These are phyloP conservation scores for Champsocephalus gunnari DNA, from an alignment of 2,797 vertebrate species.

Conservation along the genomic window DNA sequence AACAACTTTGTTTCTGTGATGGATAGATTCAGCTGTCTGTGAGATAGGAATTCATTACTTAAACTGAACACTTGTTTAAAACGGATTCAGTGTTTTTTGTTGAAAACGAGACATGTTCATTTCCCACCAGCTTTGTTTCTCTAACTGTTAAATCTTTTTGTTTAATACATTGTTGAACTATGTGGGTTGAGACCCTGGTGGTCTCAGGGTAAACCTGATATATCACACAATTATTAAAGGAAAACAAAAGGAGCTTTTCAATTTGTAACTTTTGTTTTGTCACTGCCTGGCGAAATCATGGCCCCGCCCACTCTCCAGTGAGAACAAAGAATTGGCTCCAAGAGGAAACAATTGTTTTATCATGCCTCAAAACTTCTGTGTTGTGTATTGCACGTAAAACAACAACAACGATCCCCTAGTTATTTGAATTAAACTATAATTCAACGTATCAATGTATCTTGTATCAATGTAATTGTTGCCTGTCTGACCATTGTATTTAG, in stretches of 20 bases:
- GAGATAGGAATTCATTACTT: slow-evolving; percentile 24
- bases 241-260: not conserved
- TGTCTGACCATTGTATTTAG: too few relatives aligned
- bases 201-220: not conserved
- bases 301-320: too few relatives aligned
- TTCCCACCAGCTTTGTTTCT: slow-evolving; percentile 1
- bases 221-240: not conserved
- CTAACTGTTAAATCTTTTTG: not conserved
- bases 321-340: too few relatives aligned
- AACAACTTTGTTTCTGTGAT: slow-evolving; percentile 42
- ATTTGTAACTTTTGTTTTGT: too few relatives aligned
- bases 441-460: too few relatives aligned
- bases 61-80: slow-evolving; percentile 18
- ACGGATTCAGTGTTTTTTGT: slow-evolving; percentile 9
- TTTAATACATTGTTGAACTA: not conserved
- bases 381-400: too few relatives aligned
- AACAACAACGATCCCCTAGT: too few relatives aligned
- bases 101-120: not conserved
- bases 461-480: too few relatives aligned
- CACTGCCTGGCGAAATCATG: too few relatives aligned
- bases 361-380: too few relatives aligned
- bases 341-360: too few relatives aligned
- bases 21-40: slow-evolving; percentile 36
- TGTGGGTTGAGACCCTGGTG: not conserved
- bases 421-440: too few relatives aligned